Conservation (phyloP, 1,140 invertebrate genomes). For the Chrysoperla carnea region DNA sequence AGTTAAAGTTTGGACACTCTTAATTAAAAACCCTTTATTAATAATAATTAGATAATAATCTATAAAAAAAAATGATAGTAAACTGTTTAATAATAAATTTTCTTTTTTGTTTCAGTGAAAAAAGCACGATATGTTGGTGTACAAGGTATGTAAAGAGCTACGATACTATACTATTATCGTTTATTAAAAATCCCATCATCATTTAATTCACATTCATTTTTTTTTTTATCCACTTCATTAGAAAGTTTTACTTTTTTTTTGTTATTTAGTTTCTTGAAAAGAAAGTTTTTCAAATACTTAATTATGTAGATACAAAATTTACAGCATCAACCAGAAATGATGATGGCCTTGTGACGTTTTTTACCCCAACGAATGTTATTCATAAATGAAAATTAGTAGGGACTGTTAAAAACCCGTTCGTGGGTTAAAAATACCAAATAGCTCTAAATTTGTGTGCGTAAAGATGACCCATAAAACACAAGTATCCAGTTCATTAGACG, state of each 20-base stretch:
- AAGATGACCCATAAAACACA: too few species aligned
- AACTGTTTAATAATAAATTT: not conserved
- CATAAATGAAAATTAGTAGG: too few species aligned
- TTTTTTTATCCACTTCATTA: not conserved
- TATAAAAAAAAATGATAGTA: too few species aligned
- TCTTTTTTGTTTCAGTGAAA: constrained; percentile 35
- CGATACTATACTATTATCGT: not conserved
- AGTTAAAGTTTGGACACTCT: too few species aligned
- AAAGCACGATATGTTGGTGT: constrained; percentile 39
- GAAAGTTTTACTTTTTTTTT: constrained; percentile 2
- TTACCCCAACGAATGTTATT: too few species aligned
- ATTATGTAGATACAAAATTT: not conserved
- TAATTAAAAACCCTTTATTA: too few species aligned
- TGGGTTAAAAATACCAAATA: too few species aligned
- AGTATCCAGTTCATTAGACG: too few species aligned
- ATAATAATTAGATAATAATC: too few species aligned
- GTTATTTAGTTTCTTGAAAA: not conserved
- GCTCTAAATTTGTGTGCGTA: too few species aligned
- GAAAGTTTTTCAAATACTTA: not conserved
- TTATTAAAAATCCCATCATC: not conserved
- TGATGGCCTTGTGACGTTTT: too few species aligned
- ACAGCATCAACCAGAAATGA: not conserved
- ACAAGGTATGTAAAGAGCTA: constrained; percentile 27
- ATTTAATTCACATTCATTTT: not conserved
- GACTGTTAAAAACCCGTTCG: too few species aligned